phyloP scores from a whole-genome alignment of 1,140 invertebrate genomes.

The Drosophila lacertosa region DNA sequence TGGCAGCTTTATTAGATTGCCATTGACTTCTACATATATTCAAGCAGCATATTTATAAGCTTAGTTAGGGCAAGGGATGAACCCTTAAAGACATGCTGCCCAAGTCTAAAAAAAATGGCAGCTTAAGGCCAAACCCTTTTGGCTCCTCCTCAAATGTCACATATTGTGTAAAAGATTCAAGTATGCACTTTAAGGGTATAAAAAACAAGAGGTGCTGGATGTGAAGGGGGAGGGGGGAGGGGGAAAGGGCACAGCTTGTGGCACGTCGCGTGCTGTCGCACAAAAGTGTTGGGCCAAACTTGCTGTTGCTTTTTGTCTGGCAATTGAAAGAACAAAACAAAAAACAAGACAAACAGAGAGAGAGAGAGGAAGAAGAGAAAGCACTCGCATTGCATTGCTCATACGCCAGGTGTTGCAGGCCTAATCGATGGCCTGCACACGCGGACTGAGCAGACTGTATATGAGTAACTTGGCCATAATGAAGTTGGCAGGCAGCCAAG shows the following conservation, averaged over 20 bases:
- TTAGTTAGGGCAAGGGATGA: too few species aligned
- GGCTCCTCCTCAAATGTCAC: too few species aligned
- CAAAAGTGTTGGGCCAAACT: conserved; percentile 36
- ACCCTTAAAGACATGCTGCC: too few species aligned
- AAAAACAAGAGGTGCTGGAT: conserved; percentile 2
- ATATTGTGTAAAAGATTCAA: too few species aligned
- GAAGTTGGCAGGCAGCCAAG: conserved; percentile 55
- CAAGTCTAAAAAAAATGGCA: too few species aligned
- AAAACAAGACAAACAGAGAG: conserved; percentile 24
- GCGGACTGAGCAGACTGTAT: conserved; percentile 45
- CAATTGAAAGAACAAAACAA: conserved; percentile 65
- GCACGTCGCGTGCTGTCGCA: conserved; percentile 38
- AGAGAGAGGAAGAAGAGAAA: not conserved
- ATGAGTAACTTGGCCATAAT: conserved; percentile 49
- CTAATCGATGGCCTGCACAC: conserved; percentile 67
- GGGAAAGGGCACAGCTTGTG: not conserved
- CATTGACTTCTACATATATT: too few species aligned
- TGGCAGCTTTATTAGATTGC: too few species aligned
- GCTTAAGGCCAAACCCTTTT: too few species aligned
- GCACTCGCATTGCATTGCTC: conserved; percentile 47
- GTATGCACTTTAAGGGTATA: not conserved
- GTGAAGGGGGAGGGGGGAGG: conserved; percentile 8
- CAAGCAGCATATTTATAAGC: too few species aligned
- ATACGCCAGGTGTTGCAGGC: conserved; percentile 55
- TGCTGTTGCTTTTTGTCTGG: conserved; percentile 61